phyloP scores from a whole-genome alignment of 2,113 vertebrate genomes.

The Sinocyclocheilus anophthalmus region DNA sequence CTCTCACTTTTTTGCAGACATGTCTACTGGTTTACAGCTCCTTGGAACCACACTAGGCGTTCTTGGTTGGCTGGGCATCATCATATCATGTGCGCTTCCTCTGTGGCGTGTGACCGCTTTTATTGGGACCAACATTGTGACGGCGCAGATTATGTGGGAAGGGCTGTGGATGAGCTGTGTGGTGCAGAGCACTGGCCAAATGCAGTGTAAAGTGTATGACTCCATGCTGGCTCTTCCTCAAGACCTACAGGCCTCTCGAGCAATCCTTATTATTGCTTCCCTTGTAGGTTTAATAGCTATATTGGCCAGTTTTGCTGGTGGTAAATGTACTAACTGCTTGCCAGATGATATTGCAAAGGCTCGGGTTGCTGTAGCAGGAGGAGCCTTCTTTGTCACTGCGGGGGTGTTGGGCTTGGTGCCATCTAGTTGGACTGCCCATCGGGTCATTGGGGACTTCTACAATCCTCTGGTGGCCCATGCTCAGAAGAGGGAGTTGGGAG shows the following conservation, averaged over 20 bases:
- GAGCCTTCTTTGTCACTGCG: constrained; percentile 75
- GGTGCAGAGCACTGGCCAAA: constrained; percentile 77
- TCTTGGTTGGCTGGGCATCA: constrained; percentile 79
- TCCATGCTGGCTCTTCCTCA: constrained; percentile 77
- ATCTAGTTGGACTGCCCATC: constrained; percentile 81
- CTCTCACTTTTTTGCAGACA: constrained; percentile 7
- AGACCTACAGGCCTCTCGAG: constrained; percentile 81
- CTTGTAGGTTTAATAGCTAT: constrained; percentile 74
- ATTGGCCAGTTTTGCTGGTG: constrained; percentile 78
- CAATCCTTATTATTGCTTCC: constrained; percentile 77
- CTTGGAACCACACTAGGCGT: constrained; percentile 72
- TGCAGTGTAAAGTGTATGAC: constrained; percentile 80
- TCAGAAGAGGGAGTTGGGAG: constrained; percentile 79
- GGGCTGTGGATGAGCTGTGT: constrained; percentile 81
- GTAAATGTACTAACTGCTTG: constrained; percentile 82
- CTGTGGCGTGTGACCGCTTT: constrained; percentile 83
- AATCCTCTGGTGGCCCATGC: constrained; percentile 71
- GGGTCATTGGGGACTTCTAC: constrained; percentile 81
- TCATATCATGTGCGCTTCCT: constrained; percentile 79
- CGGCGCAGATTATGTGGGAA: constrained; percentile 41
- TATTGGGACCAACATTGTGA: constrained; percentile 82
- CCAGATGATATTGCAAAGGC: constrained; percentile 76
- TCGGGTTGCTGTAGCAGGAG: constrained; percentile 78
- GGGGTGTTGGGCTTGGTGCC: constrained; percentile 79
- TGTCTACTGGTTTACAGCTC: constrained; percentile 82